phyloP scores from a whole-genome alignment of 2,113 vertebrate genomes.

The Dromaius novaehollandiae region DNA sequence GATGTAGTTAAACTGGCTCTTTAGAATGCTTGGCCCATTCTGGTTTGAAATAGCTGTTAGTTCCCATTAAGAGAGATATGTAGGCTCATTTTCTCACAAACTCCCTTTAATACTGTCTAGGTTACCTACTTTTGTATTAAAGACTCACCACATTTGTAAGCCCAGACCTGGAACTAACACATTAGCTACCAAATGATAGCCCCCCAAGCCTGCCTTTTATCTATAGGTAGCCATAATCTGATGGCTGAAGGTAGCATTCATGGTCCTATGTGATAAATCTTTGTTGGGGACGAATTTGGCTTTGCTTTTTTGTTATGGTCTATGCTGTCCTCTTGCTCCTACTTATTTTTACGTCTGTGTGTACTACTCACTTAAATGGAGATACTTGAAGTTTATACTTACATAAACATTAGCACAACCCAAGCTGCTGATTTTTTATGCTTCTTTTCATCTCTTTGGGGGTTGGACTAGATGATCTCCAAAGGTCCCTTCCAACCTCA shows the following conservation, averaged over 20 bases:
- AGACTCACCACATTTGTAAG: neutral
- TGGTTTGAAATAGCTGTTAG: neutral
- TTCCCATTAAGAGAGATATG: neutral
- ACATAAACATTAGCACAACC: neutral
- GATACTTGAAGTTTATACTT: neutral
- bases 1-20: neutral
- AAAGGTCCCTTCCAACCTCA: neutral
- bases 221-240: neutral
- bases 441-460: neutral
- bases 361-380: neutral
- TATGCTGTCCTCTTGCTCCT: neutral
- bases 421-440: neutral
- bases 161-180: neutral
- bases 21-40: neutral
- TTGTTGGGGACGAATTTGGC: neutral
- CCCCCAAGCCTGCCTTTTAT: neutral
- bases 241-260: neutral
- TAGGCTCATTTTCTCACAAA: neutral
- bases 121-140: neutral
- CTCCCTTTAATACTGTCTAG: neutral
- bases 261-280: neutral
- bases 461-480: neutral
- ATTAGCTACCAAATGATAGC: neutral
- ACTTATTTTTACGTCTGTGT: neutral
- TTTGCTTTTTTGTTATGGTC: neutral